A percentile compares a stretch with the other conserved stretches of the same genome.
Conservation (phyloP, 2,888 invertebrate species). For the Stenotaenia linearis region DNA sequence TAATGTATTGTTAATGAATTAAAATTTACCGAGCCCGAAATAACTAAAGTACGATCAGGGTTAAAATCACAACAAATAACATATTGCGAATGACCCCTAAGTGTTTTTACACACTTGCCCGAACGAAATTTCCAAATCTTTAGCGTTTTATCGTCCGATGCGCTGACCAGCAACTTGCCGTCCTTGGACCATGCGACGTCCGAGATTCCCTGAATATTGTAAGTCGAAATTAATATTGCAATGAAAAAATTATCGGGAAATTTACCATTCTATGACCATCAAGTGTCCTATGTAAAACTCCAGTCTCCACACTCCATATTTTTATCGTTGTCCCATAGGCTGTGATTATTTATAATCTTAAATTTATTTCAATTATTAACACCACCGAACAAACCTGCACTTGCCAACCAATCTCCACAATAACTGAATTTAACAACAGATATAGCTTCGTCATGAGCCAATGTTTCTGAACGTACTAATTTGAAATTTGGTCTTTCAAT, state of each 20-base stretch:
- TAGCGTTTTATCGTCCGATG: constrained; percentile 89
- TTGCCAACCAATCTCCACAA: constrained; percentile 97
- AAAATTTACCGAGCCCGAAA: constrained; percentile 80
- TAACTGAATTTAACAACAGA: constrained; percentile 99
- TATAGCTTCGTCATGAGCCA: constrained; percentile 97
- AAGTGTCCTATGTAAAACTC: constrained; percentile 97
- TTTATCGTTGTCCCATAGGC: constrained; percentile 98
- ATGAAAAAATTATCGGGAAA: neutral
- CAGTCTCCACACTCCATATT: constrained; percentile 97
- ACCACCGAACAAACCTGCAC: constrained; percentile 88
- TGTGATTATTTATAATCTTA: no score
- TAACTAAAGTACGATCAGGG: constrained; percentile 97
- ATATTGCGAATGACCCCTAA: constrained; percentile 99
- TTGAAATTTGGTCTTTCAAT: constrained; percentile 94
- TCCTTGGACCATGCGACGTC: constrained; percentile 99
- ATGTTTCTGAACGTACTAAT: constrained; percentile 84
- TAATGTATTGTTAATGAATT: neutral
- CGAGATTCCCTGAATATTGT: constrained; percentile 73
- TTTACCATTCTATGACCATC: constrained; percentile 82
- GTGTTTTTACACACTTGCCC: constrained; percentile 93
- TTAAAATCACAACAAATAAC: constrained; percentile 99
- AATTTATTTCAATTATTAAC: no score
- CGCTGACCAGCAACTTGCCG: constrained; percentile 83
- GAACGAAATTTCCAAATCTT: constrained; percentile 97
- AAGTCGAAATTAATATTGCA: no score